phyloP scores from a whole-genome alignment of 2,888 invertebrate genomes.

The Onthophagus sagittarius region DNA sequence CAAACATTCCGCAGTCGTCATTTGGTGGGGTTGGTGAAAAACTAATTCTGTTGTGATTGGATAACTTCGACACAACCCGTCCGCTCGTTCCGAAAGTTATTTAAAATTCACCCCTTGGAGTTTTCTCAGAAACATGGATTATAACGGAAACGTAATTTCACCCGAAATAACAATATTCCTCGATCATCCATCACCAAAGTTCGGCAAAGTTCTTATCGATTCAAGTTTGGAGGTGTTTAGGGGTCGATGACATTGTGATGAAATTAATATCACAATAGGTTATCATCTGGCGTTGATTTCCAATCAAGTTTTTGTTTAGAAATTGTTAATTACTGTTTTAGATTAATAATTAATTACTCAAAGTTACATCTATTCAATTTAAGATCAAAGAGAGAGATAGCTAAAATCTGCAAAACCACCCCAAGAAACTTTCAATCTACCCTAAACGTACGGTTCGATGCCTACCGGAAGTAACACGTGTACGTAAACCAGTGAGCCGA shows the following conservation, averaged over 20 bases:
- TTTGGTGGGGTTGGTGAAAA: neutral
- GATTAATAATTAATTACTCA: too few relatives aligned
- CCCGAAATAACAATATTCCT: neutral
- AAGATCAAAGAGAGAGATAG: neutral
- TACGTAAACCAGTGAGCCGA: neutral
- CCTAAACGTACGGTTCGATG: neutral
- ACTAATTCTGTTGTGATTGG: neutral
- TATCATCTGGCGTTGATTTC: neutral
- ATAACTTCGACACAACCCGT: neutral
- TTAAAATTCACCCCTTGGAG: slow-evolving; percentile 10
- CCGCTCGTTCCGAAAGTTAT: neutral
- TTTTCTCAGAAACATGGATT: neutral
- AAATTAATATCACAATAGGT: neutral
- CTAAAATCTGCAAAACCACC: neutral
- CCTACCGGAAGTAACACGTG: neutral
- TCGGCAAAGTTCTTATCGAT: neutral
- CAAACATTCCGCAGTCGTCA: neutral
- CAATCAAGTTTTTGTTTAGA: neutral
- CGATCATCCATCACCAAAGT: slow-evolving; percentile 10
- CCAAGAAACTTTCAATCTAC: neutral
- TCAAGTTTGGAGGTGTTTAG: neutral
- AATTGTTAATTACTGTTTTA: too few relatives aligned
- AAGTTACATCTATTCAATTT: too few relatives aligned
- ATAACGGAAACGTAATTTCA: neutral
- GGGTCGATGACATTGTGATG: neutral